Conservation (phyloP, 2,888 invertebrate species). For the Pandemis cinnamomeana region DNA sequence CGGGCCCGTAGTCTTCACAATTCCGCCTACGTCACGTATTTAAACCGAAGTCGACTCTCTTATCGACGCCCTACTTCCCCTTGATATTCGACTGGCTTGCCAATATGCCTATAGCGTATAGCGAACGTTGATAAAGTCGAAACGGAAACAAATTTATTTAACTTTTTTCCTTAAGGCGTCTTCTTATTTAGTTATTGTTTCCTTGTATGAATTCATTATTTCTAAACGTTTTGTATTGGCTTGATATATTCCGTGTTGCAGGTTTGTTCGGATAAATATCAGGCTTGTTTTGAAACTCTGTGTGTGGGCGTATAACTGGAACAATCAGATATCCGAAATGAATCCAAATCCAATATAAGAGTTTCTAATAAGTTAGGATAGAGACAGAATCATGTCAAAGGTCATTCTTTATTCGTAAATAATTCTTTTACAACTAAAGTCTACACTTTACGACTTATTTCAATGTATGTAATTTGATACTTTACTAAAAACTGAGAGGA, state of each 20-base stretch:
- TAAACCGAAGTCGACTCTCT: constrained; percentile 8
- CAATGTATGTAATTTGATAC: too few species aligned
- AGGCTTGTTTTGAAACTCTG: too few species aligned
- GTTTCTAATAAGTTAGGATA: too few species aligned
- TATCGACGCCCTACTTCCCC: constrained; percentile 14
- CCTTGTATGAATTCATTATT: constrained; percentile 7
- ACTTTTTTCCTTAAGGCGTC: constrained; percentile 5
- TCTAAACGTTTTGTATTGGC: background rate
- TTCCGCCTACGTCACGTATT: constrained; percentile 33
- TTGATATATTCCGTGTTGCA: background rate
- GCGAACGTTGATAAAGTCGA: constrained; percentile 1
- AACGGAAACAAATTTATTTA: constrained; percentile 11
- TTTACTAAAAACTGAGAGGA: too few species aligned
- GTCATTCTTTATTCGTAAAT: too few species aligned
- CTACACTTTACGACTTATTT: too few species aligned
- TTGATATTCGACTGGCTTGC: constrained; percentile 5
- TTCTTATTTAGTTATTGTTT: constrained; percentile 2
- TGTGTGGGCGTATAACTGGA: too few species aligned
- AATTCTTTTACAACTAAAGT: too few species aligned
- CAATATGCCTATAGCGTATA: constrained; percentile 3
- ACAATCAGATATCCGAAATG: too few species aligned
- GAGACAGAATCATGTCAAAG: too few species aligned
- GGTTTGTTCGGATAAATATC: background rate
- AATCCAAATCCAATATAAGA: too few species aligned
- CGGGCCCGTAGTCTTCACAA: constrained; percentile 13